Percentiles rank a stretch among this genome's conserved stretches.
phyloP scores from a whole-genome alignment of 30 jellyfish, hydroid and myxozoan genomes.

The Aurelia aurita complex sp. Pacific region DNA sequence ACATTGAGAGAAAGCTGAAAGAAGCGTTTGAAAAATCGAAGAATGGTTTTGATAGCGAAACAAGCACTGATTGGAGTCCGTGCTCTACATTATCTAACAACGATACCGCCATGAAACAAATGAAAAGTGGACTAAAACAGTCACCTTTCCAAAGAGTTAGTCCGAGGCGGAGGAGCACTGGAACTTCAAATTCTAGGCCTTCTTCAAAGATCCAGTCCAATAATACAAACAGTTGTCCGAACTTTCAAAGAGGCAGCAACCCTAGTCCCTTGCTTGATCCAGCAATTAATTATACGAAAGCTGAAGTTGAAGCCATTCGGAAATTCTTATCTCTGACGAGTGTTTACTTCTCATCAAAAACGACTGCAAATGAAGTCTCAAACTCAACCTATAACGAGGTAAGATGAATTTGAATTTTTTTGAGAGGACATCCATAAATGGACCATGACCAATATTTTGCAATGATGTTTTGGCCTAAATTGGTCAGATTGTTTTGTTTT shows the following conservation, averaged over 20 bases:
- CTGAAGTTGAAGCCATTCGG: constrained; percentile 74
- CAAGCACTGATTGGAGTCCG: constrained; percentile 95
- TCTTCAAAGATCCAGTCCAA: constrained; percentile 3
- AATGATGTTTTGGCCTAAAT: no score
- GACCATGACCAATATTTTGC: no score
- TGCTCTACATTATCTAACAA: constrained; percentile 65
- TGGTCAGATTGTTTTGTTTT: no score
- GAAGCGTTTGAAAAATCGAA: constrained; percentile 30
- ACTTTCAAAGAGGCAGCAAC: constrained; percentile 30
- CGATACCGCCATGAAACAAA: constrained; percentile 19
- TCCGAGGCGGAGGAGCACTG: constrained; percentile 66
- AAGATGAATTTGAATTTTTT: not conserved
- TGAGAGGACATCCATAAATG: no score
- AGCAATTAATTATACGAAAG: constrained; percentile 27
- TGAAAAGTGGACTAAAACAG: constrained; percentile 17
- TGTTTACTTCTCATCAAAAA: constrained; percentile 49
- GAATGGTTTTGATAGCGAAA: constrained; percentile 70
- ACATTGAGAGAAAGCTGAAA: constrained; percentile 37
- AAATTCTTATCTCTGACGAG: constrained; percentile 72
- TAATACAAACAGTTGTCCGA: constrained; percentile 65
- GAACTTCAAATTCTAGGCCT: constrained; percentile 35
- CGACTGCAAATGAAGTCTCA: constrained; percentile 1
- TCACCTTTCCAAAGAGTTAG: constrained; percentile 39
- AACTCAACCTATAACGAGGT: constrained; percentile 32
- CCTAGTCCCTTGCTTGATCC: constrained; percentile 19